phyloP scores from a whole-genome alignment of 1,140 invertebrate species.

The Lethrus apterus region DNA sequence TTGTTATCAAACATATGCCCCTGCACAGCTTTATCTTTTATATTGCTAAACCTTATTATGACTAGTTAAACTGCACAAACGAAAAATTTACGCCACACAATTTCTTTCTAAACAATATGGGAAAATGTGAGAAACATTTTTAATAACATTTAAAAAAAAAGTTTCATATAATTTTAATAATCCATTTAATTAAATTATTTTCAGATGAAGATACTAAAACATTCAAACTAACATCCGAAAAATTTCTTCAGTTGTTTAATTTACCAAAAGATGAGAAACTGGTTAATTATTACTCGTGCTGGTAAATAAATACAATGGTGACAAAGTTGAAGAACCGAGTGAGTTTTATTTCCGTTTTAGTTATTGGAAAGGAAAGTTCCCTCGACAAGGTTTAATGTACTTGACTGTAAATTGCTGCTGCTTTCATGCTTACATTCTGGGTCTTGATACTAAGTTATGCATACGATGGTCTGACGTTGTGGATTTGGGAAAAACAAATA shows the following conservation, averaged over 20 bases:
- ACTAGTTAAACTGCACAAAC: no score
- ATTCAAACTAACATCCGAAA: slow-evolving; percentile 73
- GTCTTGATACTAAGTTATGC: slow-evolving; percentile 80
- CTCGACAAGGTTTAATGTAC: slow-evolving; percentile 93
- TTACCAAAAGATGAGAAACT: slow-evolving; percentile 91
- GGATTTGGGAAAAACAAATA: slow-evolving; percentile 66
- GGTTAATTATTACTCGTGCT: slow-evolving; percentile 92
- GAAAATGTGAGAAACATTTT: no score
- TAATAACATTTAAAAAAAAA: no score
- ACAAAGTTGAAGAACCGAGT: no score
- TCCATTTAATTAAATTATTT: slow-evolving; percentile 36
- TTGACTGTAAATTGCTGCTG: slow-evolving; percentile 92
- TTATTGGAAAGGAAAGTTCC: slow-evolving; percentile 87
- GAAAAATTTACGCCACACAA: no score
- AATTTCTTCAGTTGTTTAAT: slow-evolving; percentile 85
- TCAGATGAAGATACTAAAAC: slow-evolving; percentile 73
- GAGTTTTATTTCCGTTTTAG: slow-evolving; percentile 48
- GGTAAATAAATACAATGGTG: slow-evolving; percentile 53
- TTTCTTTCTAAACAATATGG: no score
- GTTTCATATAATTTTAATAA: no score
- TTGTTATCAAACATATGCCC: no score
- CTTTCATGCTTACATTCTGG: slow-evolving; percentile 92
- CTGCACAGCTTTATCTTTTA: no score
- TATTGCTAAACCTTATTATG: no score
- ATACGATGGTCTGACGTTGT: slow-evolving; percentile 78